Percentiles rank a stretch among this genome's conserved stretches.
Evolutionary conservation across 2,888 invertebrate genomes (phyloP).

Genomic region (Scaptomyza reducta): DNA sequence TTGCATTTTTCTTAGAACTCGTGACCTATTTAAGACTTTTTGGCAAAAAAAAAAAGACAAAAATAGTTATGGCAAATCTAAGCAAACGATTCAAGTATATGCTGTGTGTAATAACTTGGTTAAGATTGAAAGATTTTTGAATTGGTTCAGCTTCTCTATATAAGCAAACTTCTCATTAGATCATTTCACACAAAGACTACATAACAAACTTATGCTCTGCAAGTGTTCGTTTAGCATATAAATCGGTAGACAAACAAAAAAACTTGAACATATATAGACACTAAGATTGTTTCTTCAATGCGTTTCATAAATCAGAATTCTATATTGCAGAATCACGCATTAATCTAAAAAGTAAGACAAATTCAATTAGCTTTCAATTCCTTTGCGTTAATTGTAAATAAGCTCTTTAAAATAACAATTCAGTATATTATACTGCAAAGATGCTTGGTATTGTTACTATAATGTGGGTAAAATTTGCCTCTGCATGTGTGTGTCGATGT

Average conservation of each 20-base stretch:
- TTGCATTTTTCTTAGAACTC: constrained; percentile 5
- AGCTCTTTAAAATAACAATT: neutral
- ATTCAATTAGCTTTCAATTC: neutral
- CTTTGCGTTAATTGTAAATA: neutral
- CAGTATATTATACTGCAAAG: neutral
- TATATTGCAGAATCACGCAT: constrained; percentile 2
- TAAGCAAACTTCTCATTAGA: too few species aligned
- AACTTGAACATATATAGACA: neutral
- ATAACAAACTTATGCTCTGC: neutral
- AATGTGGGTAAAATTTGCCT: constrained; percentile 10
- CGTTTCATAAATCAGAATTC: neutral
- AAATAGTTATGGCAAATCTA: too few species aligned
- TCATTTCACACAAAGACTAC: neutral
- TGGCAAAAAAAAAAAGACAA: too few species aligned
- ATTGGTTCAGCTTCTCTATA: too few species aligned
- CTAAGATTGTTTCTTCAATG: neutral
- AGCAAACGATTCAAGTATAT: too few species aligned
- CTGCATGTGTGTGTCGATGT: constrained; percentile 7
- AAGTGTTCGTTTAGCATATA: neutral
- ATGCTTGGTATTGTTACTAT: neutral
- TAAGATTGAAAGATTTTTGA: too few species aligned
- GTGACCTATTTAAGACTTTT: neutral
- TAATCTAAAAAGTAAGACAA: neutral
- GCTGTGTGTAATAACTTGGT: too few species aligned
- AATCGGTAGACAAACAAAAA: neutral